These are phyloP conservation scores for Caerostris extrusa DNA, from an alignment of 1,140 invertebrate genomes.

Conservation along the genomic window DNA sequence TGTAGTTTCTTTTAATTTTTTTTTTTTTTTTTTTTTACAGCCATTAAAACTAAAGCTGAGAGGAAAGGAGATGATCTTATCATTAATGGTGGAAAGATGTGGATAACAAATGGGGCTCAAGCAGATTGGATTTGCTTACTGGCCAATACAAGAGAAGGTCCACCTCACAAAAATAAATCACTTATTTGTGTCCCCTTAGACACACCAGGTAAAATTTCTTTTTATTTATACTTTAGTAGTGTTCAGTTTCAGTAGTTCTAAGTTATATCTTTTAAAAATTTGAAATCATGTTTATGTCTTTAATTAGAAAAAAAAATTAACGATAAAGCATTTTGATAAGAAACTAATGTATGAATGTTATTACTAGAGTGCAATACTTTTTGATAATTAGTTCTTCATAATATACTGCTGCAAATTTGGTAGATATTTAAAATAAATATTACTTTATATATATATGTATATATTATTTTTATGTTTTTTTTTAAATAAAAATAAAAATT, in stretches of 20 bases:
- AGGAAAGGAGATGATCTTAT: constrained; percentile 83
- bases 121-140: constrained; percentile 86
- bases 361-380: no score
- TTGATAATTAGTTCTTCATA: no score
- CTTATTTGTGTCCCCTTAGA: constrained; percentile 85
- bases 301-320: no score
- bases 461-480: no score
- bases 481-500: no score
- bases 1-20: background rate
- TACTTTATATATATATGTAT: no score
- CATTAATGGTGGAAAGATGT: constrained; percentile 85
- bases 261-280: background rate
- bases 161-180: constrained; percentile 84
- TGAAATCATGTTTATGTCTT: background rate
- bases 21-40: constrained; percentile 78
- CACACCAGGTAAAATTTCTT: constrained; percentile 81
- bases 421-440: no score
- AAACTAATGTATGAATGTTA: no score
- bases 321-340: no score
- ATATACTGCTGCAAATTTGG: no score
- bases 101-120: constrained; percentile 85
- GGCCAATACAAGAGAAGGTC: constrained; percentile 83
- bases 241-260: no score
- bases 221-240: constrained; percentile 2
- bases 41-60: constrained; percentile 82